Conservation (phyloP, 2,797 vertebrate genomes). For the Ciconia nigra region DNA sequence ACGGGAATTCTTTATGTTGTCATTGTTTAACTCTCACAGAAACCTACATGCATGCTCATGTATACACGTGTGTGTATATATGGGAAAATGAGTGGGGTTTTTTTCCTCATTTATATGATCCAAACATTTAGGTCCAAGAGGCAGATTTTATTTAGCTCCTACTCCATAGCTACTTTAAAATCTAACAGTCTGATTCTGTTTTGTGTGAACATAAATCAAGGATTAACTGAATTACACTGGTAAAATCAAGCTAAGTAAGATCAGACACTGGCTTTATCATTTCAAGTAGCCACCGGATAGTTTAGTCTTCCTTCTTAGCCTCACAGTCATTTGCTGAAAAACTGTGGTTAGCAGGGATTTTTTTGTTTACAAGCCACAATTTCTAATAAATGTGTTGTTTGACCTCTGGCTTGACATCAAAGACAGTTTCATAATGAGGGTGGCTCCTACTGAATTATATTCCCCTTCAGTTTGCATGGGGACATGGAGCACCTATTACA, state of each 20-base stretch:
- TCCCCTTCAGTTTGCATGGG: neutral
- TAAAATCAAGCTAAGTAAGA: neutral
- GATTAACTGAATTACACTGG: neutral
- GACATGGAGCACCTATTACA: neutral
- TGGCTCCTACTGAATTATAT: constrained; percentile 11
- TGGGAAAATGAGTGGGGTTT: neutral
- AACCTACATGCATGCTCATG: rapidly evolving
- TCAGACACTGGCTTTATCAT: neutral
- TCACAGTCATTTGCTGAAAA: neutral
- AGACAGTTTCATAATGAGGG: neutral
- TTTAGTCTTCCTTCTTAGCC: neutral
- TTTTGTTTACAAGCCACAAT: constrained; percentile 19
- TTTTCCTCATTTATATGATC: neutral
- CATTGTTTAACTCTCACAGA: neutral
- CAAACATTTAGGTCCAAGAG: neutral
- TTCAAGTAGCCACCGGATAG: neutral
- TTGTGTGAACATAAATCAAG: neutral
- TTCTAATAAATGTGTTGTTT: neutral
- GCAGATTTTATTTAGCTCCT: neutral
- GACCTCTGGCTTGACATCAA: constrained; percentile 12
- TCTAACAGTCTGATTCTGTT: neutral
- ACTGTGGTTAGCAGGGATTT: neutral
- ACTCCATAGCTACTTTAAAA: neutral
- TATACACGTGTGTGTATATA: neutral
- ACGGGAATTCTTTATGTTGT: neutral